These are phyloP conservation scores for Cistogaster globosa DNA, from an alignment of 2,888 invertebrate species.

Conservation along the genomic window DNA sequence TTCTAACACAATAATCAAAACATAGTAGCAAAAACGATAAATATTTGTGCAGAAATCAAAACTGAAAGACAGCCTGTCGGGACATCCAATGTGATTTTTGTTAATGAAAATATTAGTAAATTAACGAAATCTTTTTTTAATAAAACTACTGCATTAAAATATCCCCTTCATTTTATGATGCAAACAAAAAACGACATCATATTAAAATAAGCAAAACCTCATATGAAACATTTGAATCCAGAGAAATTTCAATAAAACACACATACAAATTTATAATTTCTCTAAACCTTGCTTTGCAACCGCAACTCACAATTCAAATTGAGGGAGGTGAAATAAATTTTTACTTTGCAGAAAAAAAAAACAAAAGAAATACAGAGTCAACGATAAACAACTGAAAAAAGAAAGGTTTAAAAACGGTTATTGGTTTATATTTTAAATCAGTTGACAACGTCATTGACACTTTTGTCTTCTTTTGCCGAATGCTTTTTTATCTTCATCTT, in stretches of 20 bases:
- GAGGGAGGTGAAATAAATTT: slow-evolving; percentile 39
- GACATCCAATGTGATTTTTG: too few relatives aligned
- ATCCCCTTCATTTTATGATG: not conserved
- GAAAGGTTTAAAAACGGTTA: slow-evolving; percentile 70
- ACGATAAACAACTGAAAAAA: slow-evolving; percentile 12
- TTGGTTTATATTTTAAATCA: slow-evolving; percentile 70
- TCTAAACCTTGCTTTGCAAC: slow-evolving; percentile 27
- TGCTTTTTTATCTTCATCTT: not conserved
- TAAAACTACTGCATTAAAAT: too few relatives aligned
- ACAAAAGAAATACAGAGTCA: not conserved
- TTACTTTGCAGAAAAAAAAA: not conserved
- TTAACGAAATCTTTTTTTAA: too few relatives aligned
- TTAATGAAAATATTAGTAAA: too few relatives aligned
- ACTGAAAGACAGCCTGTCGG: too few relatives aligned
- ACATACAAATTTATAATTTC: slow-evolving; percentile 16
- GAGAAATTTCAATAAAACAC: slow-evolving; percentile 60
- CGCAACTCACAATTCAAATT: slow-evolving; percentile 7
- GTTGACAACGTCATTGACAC: slow-evolving; percentile 66
- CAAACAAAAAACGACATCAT: not conserved
- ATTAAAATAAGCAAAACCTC: slow-evolving; percentile 39
- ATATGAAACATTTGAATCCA: slow-evolving; percentile 69
- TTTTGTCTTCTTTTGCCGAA: slow-evolving; percentile 23
- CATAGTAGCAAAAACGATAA: too few relatives aligned
- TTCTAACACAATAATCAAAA: too few relatives aligned
- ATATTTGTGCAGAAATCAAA: too few relatives aligned